Base-by-base conservation (phyloP, 2,113 vertebrate species). In the Vimba vimba region DNA sequence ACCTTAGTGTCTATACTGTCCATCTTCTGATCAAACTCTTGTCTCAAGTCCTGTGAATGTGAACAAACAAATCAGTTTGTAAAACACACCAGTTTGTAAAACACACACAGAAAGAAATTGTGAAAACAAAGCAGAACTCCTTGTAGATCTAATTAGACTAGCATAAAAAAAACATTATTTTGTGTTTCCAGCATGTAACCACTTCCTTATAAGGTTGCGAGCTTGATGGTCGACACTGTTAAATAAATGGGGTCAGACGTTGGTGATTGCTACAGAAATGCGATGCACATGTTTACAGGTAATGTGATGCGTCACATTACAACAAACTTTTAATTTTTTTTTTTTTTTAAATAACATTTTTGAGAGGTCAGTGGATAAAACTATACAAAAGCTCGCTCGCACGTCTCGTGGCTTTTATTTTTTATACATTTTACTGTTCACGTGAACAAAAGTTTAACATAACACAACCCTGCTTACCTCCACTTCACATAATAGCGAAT, bases 1-100 rank as follows among this genome's bases (percentile, higher is more conserved):
- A 92, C 91, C 86, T 79, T 89, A 76, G 45, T 86, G 59, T 88
- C 88, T 36, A 71, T 74, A 23, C 60, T 81, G 68, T 91, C 89
- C 90, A 92, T 91, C 64, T 60, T 86, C 75, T 88, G 75, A 45
- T 47, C 87, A 82, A 62, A 84, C 10, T 71, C 39, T 27, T 25
- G 13, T 82, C 79, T 33, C 33, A 62, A 25, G 45, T 83, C 36
- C 57, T 17, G 47, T 78, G n/a, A 57, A 69, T 47, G 60, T 68
- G 43, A 86, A 74, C 64, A 78, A 25, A 89, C 1, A 75, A 76
- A 74, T 27, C 25, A 27, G 25, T 11, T 12, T 21, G 4, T 17
- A 47, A 8, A 62, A 25, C 73, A 60, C 15, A 59, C 19, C 25
- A 27, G 25, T 11, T 12, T 21, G 4, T 17, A 47, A 8, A 62